phyloP scores from a whole-genome alignment of 2,888 invertebrate genomes.

The Morpho achilles region DNA sequence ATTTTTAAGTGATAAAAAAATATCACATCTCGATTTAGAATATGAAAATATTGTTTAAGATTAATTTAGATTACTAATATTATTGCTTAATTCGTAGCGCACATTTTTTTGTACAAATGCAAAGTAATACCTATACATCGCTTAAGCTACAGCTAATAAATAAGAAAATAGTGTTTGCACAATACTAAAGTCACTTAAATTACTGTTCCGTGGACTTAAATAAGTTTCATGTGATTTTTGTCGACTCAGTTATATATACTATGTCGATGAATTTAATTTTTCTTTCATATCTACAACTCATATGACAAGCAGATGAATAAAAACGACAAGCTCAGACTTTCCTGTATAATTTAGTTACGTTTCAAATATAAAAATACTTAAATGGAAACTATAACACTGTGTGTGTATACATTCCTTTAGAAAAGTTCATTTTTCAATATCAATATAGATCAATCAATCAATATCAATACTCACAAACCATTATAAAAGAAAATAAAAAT shows the following conservation, averaged over 20 bases:
- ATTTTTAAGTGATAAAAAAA: slow-evolving; percentile 57
- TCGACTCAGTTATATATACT: slow-evolving; percentile 2
- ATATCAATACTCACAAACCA: no score
- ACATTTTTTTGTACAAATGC: slow-evolving; percentile 59
- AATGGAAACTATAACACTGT: slow-evolving; percentile 43
- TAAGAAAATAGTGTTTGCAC: slow-evolving; percentile 51
- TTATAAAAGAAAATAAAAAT: no score
- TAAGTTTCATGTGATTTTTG: slow-evolving; percentile 6
- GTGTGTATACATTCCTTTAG: slow-evolving; percentile 23
- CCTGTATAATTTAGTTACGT: slow-evolving; percentile 67
- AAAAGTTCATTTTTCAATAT: no score
- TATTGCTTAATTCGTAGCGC: slow-evolving; percentile 56
- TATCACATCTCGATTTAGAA: slow-evolving; percentile 71
- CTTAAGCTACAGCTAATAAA: slow-evolving; percentile 65
- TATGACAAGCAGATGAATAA: slow-evolving; percentile 53
- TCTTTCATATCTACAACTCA: slow-evolving; percentile 36
- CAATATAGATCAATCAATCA: no score
- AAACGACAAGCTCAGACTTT: slow-evolving; percentile 70
- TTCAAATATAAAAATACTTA: slow-evolving; percentile 69
- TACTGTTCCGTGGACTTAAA: slow-evolving; percentile 26
- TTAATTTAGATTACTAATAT: slow-evolving; percentile 44
- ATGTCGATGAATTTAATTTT: slow-evolving; percentile 5
- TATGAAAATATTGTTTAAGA: slow-evolving; percentile 62
- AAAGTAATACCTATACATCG: slow-evolving; percentile 57
- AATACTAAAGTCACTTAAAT: slow-evolving; percentile 42